These are phyloP conservation scores for Meliscaeva auricollis DNA, from an alignment of 2,888 invertebrate species.

Conservation along the genomic window DNA sequence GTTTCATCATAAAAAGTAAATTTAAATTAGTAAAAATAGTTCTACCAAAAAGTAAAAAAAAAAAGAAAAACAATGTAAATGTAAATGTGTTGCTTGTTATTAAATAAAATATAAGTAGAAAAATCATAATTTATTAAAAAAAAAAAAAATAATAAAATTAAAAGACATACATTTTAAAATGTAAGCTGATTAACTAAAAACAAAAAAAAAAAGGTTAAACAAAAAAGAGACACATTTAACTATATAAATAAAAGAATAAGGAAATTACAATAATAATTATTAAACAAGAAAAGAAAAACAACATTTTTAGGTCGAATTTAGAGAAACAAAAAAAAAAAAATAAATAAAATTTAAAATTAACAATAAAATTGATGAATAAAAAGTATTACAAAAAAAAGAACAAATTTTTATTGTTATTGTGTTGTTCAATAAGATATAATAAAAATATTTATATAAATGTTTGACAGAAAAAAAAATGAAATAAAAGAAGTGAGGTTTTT, in stretches of 20 bases:
- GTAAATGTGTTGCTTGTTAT: slow-evolving; percentile 64
- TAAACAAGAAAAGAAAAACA: slow-evolving; percentile 36
- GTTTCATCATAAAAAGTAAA: slow-evolving; percentile 26
- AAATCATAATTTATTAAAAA: slow-evolving; percentile 62
- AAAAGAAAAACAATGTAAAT: slow-evolving; percentile 33
- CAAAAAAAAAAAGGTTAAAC: slow-evolving; percentile 21
- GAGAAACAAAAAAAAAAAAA: slow-evolving; percentile 7
- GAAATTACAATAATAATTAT: slow-evolving; percentile 60
- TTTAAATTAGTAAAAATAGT: slow-evolving; percentile 35
- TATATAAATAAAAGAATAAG: neutral
- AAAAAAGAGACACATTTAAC: neutral
- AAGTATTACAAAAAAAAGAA: slow-evolving; percentile 52
- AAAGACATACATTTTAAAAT: slow-evolving; percentile 19
- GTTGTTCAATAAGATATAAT: slow-evolving; percentile 7
- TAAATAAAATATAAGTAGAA: slow-evolving; percentile 57
- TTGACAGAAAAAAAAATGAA: neutral
- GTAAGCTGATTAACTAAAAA: no score
- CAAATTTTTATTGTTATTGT: slow-evolving; percentile 30
- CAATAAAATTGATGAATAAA: slow-evolving; percentile 12
- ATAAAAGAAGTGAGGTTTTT: slow-evolving; percentile 19
- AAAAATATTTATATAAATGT: slow-evolving; percentile 18
- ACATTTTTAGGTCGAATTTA: slow-evolving; percentile 64
- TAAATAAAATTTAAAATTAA: neutral
- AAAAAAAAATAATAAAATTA: slow-evolving; percentile 17
- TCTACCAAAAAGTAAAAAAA: slow-evolving; percentile 20